Evolutionary conservation across 2,113 vertebrate species (phyloP), one percentile per base, ranked within the genome.

Genomic region (Hemicordylus capensis): DNA sequence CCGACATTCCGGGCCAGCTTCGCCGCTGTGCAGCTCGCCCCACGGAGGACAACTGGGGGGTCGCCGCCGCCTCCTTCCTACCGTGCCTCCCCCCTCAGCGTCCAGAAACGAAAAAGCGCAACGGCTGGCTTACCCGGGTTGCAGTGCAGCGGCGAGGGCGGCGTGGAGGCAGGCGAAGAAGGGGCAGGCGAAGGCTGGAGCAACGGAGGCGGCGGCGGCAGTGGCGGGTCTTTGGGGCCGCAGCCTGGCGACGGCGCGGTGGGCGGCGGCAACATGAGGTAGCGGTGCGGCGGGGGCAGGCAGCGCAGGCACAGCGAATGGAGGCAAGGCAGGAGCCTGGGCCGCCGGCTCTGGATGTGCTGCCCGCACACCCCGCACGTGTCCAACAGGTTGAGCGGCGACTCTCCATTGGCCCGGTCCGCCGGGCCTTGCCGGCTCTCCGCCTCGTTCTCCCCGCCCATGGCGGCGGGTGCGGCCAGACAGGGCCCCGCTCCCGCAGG

Each of bases 291-390:
- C 42, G 95, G 94, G 1, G 98, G 98, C 83, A 99, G 96, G 90
- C 98, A 99, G 92, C 97, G 97, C 94, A 96, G 97, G 94, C 98
- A 99, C 93, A 99, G 97, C 12, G 98, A 98, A 96, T 99, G 98
- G 17, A 99, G 96, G 87, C 98, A 99, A 15, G 98, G 98, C 91
- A 99, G 96, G 81, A 99, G 97, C 91, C 98, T 98, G 93, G 98
- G 98, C 93, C 97, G 97, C 81, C 98, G 96, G 95, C 97, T 99
- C 96, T 98, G 98, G 90, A 99, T 98, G 90, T 97, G 97, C 95
- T 98, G 94, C 86, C 97, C 97, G 91, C 98, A 99, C 85, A 98
- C 96, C 48, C 98, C 98, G 91, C 98, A 99, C 86, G 98, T 98
- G 94, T 99, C 98, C 98, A 99, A 98, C 93, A 99, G 97, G 93